A percentile compares a stretch with the other conserved stretches of the same genome.
Evolutionary conservation across 2,888 invertebrate genomes (phyloP).

Genomic region (Caenorhabditis becei): DNA sequence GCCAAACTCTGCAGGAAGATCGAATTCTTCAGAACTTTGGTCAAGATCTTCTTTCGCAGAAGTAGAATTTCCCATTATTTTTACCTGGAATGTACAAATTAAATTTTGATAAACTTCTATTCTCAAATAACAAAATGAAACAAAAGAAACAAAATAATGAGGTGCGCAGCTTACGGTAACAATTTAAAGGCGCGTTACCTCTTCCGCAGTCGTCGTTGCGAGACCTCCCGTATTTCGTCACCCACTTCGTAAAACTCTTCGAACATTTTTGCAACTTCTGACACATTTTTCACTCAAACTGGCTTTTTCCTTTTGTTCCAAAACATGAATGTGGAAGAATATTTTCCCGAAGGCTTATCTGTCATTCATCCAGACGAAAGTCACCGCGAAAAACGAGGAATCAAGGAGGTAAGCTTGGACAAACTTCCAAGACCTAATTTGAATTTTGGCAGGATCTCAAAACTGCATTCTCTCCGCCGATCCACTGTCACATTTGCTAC

Average conservation of each 20-base stretch:
- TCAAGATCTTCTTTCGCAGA: not conserved
- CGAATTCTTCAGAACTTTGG: not conserved
- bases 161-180: not conserved
- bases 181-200: slow-evolving; percentile 2
- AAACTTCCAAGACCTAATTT: not conserved
- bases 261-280: slow-evolving; percentile 2
- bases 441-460: not conserved
- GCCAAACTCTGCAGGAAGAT: not conserved
- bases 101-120: not conserved
- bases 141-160: not conserved
- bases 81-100: not conserved
- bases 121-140: not conserved
- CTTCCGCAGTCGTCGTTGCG: not conserved
- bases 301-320: not conserved
- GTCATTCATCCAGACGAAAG: slow-evolving; percentile 48
- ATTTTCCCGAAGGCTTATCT: slow-evolving; percentile 47
- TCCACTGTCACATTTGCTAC: slow-evolving; percentile 56
- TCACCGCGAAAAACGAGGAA: slow-evolving; percentile 21
- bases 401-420: slow-evolving; percentile 3
- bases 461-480: not conserved
- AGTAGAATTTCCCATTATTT: not conserved
- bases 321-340: slow-evolving; percentile 48
- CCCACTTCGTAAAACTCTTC: not conserved
- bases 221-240: slow-evolving; percentile 16
- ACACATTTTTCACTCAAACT: not conserved